Percentiles rank a stretch among this genome's conserved stretches.
These are phyloP conservation scores for Eufriesea mexicana DNA, from an alignment of 1,140 invertebrate species.

Conservation along the genomic window DNA sequence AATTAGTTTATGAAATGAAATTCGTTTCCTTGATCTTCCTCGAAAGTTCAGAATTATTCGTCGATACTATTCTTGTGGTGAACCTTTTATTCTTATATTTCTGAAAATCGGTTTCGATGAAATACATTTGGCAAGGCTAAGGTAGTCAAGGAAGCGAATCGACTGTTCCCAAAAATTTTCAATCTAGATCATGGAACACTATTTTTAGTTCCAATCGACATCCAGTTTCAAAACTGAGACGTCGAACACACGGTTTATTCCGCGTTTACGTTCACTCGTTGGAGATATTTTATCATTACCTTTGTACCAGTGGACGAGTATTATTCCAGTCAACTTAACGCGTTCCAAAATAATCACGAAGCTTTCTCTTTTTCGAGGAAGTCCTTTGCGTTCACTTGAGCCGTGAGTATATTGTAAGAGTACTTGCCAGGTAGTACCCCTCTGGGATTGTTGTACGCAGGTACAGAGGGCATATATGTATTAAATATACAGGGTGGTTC, in stretches of 20 bases:
- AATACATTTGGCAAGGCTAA: no score
- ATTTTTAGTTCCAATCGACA: background rate
- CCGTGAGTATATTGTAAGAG: background rate
- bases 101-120: no score
- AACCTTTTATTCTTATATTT: no score
- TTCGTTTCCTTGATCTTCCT: no score
- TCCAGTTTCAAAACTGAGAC: no score
- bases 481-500: background rate
- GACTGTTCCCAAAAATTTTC: no score
- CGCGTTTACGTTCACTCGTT: background rate
- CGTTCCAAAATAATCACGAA: background rate
- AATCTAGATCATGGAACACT: background rate
- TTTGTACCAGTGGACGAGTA: background rate
- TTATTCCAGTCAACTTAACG: background rate
- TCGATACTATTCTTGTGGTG: no score
- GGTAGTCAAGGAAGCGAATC: no score
- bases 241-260: no score
- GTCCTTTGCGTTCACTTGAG: background rate
- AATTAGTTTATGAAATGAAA: no score
- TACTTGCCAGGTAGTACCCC: background rate
- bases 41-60: no score
- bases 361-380: slow-evolving; percentile 5
- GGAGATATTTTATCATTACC: background rate
- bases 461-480: background rate
- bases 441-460: background rate